phyloP scores from a whole-genome alignment of 2,888 invertebrate species.

The Xanthorhoe designata region DNA sequence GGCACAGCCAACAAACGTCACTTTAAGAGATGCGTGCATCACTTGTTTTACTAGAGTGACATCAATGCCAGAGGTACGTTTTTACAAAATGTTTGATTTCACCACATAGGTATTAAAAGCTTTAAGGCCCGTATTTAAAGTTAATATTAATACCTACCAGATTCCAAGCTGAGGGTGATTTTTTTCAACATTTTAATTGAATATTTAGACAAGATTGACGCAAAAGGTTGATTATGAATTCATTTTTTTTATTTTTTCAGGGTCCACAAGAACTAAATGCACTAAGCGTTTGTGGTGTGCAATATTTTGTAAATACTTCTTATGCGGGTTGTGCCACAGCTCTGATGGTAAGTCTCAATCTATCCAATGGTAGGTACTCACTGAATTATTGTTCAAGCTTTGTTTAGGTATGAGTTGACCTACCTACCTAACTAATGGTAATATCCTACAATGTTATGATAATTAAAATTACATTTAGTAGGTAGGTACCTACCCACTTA shows the following conservation, averaged over 20 bases:
- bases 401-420: too few species aligned
- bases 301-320: constrained; percentile 81
- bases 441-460: too few species aligned
- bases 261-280: constrained; percentile 83
- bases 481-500: neutral
- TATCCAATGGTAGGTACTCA: too few species aligned
- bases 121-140: too few species aligned
- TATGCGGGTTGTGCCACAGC: constrained; percentile 81
- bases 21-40: constrained; percentile 86
- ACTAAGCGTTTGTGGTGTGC: constrained; percentile 81
- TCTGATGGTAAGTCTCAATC: constrained; percentile 69
- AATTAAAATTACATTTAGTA: too few species aligned
- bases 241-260: constrained; percentile 52
- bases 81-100: neutral
- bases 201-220: too few species aligned
- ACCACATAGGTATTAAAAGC: neutral
- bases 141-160: too few species aligned
- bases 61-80: constrained; percentile 73
- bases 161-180: too few species aligned
- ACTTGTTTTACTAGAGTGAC: constrained; percentile 87
- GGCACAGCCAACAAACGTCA: constrained; percentile 86
- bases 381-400: too few species aligned
- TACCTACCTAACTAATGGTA: too few species aligned
- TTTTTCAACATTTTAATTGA: too few species aligned
- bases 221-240: neutral